Percentiles rank a stretch among this genome's conserved stretches.
Evolutionary conservation across 2,797 vertebrate species (phyloP).

Genomic region (Anabas testudineus): DNA sequence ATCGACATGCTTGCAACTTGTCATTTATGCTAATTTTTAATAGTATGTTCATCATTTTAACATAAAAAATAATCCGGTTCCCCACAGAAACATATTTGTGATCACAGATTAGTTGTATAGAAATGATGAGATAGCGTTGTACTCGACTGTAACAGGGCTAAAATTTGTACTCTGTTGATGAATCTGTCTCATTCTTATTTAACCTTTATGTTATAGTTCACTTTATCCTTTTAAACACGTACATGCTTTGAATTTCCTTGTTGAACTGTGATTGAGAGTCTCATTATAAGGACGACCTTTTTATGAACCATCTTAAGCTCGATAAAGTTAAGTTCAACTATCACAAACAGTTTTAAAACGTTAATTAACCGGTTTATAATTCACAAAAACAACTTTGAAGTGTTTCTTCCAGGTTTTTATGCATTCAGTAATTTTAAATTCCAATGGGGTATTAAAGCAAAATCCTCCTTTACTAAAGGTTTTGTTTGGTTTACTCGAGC

Average conservation of each 20-base stretch:
- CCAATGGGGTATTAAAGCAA: constrained; percentile 38
- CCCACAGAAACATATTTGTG: too few relatives aligned
- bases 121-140: too few relatives aligned
- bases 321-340: constrained; percentile 3
- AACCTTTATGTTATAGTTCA: too few relatives aligned
- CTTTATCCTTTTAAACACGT: too few relatives aligned
- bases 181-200: too few relatives aligned
- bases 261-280: background rate
- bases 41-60: too few relatives aligned
- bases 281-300: background rate
- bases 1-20: too few relatives aligned
- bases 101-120: too few relatives aligned
- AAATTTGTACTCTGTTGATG: too few relatives aligned
- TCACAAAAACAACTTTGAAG: constrained; percentile 13
- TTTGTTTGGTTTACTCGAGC: constrained; percentile 28
- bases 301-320: constrained; percentile 4
- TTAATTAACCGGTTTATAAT: constrained; percentile 31
- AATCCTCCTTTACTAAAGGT: constrained; percentile 38
- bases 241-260: background rate
- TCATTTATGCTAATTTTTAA: too few relatives aligned
- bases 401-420: constrained; percentile 8
- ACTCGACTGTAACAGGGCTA: too few relatives aligned
- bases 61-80: too few relatives aligned
- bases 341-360: constrained; percentile 29
- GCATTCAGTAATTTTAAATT: constrained; percentile 34